Base-by-base conservation (phyloP, 2,888 invertebrate species). In the Drosophila melanocephala region DNA sequence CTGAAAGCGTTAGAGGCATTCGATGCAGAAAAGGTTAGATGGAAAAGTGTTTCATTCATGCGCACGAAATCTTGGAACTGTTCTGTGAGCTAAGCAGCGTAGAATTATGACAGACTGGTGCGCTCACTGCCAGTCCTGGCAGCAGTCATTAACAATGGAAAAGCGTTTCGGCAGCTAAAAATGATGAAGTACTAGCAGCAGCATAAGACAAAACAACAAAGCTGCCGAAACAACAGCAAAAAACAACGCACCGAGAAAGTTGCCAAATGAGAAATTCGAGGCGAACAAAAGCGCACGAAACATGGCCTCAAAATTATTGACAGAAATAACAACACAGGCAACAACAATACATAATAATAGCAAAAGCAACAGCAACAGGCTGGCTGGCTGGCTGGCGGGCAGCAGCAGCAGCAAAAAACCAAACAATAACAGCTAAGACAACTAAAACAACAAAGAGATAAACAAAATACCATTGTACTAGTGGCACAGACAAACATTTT, bases 271-370 rank as follows among this genome's bases (percentile, higher is more conserved):
- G 52, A 82, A 63, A 56, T 65, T 30, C 28, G 56, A 60, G 70
- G 37, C 44, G 53, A 80, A 80, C 81, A 77, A 80, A 71, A 61
- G 66, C 71, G 44, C 65, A 64, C 51, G 63, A 62, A 80, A 80
- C 76, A 76, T 63, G 76, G 59, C 65, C 77, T 61, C 53, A 58
- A 80, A 77, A 80, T 64, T 78, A 80, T 80, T 78, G 78, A 80
- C 77, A 80, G 71, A 66, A 59, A 73, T 56, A 75, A 39, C 57
- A 76, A 59, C 47, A 77, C 57, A 37, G 47, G 9, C 53, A 69
- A 64, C 55, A 75, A 72, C 50, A 50, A 52, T 55, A 61, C 35
- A 70, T 44, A 50, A 62, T 28, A 47, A 69, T 68, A 81, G 47
- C 47, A 47, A 47, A 4, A 44, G n/a, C 44, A 44, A 57, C 60